Base-by-base conservation (phyloP, 1,140 invertebrate species). In the Conus betulinus region DNA sequence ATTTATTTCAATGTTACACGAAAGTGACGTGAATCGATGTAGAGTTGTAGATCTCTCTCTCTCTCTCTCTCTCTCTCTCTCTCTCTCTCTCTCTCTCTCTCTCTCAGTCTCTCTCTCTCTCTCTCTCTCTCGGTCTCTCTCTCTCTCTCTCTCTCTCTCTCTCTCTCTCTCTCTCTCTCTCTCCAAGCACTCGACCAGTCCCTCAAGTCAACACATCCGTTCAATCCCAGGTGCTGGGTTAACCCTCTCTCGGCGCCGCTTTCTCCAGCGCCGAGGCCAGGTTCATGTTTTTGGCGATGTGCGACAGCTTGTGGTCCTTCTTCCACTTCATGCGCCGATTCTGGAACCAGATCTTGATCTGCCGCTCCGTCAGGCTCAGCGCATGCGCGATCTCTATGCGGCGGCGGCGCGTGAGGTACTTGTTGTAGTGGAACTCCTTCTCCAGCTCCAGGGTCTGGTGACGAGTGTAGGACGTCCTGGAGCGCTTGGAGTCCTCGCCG, bases 321-420 rank as follows among this genome's bases (percentile, higher is more conserved):
- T 99, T 99, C 98, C 98, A 99, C 96, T 99, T 99, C 99, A 99
- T 99, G 90, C 99, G 96, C 88, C 99, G 96, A 95, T 99, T 99
- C 96, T 99, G 98, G 96, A 99, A 96, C 95, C 95, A 96, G 85
- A 95, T 95, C 96, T 98, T 98, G 92, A 98, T 98, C 95, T 98
- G 97, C 91, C 98, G 96, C 95, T 99, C 98, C 85, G 97, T 98
- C 71, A 98, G 96, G 95, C 97, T 98, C 83, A 98, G 96, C 27
- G 97, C 97, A 95, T 97, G 98, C 10, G 98, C 98, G 91, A 99
- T 98, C 95, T 99, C 98, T 93, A 98, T 98, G 88, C 98, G 96
- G 91, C 97, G 94, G 93, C 97, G 94, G 82, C 97, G 92, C 0
- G 97, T 97, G 92, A 97, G 95, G 93, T 97, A 97, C 89, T 96